phyloP scores from a whole-genome alignment of 1,140 invertebrate genomes.

The Radopholus similis region DNA sequence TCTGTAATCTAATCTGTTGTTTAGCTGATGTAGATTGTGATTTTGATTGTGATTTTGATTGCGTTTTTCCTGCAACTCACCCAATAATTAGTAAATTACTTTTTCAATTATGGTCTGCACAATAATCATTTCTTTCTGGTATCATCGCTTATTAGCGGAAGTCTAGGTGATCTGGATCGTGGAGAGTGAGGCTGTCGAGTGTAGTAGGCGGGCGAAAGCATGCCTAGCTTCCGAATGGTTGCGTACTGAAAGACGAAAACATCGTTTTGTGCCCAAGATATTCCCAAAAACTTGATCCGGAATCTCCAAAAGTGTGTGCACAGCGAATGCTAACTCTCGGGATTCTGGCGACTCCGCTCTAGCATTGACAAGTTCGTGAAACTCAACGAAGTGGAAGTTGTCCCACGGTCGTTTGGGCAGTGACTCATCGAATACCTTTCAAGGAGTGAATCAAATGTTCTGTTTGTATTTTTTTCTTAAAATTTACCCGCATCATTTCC shows the following conservation, averaged over 20 bases:
- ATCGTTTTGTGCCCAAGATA: not conserved
- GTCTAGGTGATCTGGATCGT: not conserved
- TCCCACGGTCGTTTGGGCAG: conserved; percentile 65
- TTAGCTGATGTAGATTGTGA: too few relatives aligned
- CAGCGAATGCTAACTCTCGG: conserved; percentile 54
- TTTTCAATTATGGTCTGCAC: too few relatives aligned
- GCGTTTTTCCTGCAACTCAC: too few relatives aligned
- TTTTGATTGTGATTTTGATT: too few relatives aligned
- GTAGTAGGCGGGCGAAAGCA: not conserved
- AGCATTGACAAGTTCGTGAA: conserved; percentile 60
- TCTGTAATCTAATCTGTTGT: too few relatives aligned
- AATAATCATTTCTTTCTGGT: not conserved
- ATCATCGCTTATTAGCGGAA: not conserved
- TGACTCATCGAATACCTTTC: conserved; percentile 63
- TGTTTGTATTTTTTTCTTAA: not conserved
- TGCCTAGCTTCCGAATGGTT: conserved; percentile 7
- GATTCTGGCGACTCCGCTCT: conserved; percentile 18
- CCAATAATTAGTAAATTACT: too few relatives aligned
- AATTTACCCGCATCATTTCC: conserved; percentile 62
- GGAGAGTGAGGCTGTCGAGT: not conserved
- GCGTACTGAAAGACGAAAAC: not conserved
- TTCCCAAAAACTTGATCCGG: conserved; percentile 41
- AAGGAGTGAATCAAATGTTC: not conserved
- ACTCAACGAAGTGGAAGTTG: conserved; percentile 67
- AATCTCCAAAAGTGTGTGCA: conserved; percentile 57